Conservation (phyloP, 2,797 vertebrate species). For the Macrochelys suwanniensis region DNA sequence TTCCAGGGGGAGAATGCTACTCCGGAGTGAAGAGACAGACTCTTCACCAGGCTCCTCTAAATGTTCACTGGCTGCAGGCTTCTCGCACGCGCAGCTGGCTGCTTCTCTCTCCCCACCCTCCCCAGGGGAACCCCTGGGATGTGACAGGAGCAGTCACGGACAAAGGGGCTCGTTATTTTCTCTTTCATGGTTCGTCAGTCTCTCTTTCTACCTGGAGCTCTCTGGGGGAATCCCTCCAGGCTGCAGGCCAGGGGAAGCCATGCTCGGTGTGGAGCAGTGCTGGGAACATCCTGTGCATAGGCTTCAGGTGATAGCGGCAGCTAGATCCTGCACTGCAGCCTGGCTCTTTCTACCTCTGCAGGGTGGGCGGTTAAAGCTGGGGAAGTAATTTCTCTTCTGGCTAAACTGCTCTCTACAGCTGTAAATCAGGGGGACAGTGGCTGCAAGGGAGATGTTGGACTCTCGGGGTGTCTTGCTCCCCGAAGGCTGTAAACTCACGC, state of each 20-base stretch:
- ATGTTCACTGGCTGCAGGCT: not conserved
- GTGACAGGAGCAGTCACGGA: constrained; percentile 50
- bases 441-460: not conserved
- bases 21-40: not conserved
- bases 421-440: not conserved
- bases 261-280: fast-evolving
- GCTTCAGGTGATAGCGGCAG: not conserved
- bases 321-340: not conserved
- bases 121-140: not conserved
- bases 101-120: not conserved
- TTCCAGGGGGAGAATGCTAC: not conserved
- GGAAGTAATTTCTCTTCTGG: not conserved
- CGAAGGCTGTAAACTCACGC: not conserved
- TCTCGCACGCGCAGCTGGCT: not conserved
- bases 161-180: constrained; percentile 56
- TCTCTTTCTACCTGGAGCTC: constrained; percentile 27
- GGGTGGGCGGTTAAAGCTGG: not conserved
- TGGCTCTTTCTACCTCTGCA: not conserved
- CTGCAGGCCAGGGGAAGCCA: not conserved
- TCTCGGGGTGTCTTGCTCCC: not conserved
- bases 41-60: not conserved
- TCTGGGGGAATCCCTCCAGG: not conserved
- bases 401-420: not conserved
- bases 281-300: not conserved
- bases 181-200: constrained; percentile 49